phyloP scores from a whole-genome alignment of 2,797 vertebrate species.

The Tapera naevia region DNA sequence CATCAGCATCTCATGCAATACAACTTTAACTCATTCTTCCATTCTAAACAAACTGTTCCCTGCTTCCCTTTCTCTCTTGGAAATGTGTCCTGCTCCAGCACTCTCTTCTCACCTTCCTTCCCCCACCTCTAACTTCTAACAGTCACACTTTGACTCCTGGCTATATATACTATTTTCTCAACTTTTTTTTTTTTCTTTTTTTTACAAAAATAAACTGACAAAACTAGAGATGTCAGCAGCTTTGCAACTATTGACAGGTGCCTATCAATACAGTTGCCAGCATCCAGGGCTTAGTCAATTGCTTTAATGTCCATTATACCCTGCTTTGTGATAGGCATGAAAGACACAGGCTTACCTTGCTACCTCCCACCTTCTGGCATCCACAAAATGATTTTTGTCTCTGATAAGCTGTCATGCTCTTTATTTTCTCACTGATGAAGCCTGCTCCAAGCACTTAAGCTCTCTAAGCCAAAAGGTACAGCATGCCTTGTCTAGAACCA shows the following conservation, averaged over 20 bases:
- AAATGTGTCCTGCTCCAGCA: not conserved
- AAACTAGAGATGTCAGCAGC: not conserved
- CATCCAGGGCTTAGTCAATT: slow-evolving; percentile 18
- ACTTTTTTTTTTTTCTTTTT: not conserved
- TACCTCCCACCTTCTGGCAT: not conserved
- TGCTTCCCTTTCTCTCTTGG: not conserved
- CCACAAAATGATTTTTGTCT: not conserved
- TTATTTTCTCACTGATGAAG: not conserved
- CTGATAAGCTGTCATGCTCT: not conserved
- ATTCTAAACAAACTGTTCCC: not conserved
- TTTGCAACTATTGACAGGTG: slow-evolving; percentile 29
- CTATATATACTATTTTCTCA: not conserved
- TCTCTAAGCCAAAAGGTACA: not conserved
- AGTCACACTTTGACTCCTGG: not conserved
- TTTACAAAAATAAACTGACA: not conserved
- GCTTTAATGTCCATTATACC: not conserved
- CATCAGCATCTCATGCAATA: not conserved
- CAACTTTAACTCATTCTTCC: not conserved
- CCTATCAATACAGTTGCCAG: not conserved
- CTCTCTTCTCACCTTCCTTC: not conserved
- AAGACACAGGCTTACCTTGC: not conserved
- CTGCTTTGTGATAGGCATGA: not conserved
- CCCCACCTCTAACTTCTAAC: not conserved
- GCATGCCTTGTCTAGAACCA: not conserved
- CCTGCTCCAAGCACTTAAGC: not conserved